Base-by-base conservation (phyloP, 2,113 vertebrate genomes). In the Zosterops hypoxanthus region DNA sequence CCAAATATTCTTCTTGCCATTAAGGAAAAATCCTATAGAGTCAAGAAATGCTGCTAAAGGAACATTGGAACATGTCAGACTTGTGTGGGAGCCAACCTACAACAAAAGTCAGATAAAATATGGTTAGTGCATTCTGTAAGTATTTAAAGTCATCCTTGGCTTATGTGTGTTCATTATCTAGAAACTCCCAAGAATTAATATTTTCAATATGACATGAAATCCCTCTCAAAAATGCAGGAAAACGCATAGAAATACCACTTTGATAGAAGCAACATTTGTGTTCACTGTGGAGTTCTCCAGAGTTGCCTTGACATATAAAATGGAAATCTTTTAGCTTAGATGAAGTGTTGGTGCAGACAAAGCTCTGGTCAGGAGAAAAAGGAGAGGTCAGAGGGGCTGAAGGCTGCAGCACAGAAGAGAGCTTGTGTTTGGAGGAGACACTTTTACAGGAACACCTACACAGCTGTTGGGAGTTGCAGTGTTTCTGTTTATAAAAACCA, bases 391-490 rank as follows among this genome's bases (percentile, higher is more conserved):
- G 85, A 75, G 65, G 70, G 66, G 61, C 85, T 82, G 69, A 31
- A 76, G 57, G 20, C 5, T 5, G 4, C 28, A 23, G 63, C 24
- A 1, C 8, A 0, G 3, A 5, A 10, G 63, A 55, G 19, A 33
- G 53, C 19, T 55, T 3, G 50, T 11, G 19, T 28, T 66, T n/a
- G 33, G 23, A 52, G 36, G 56, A 63, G 60, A 14, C 31, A 42
- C 5, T 0, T 31, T 25, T 29, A 9, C 6, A 39, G 60, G 19
- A 34, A 29, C 31, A 41, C 23, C 25, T 57, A 39, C 15, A 6
- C 8, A 7, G 5, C 1, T 44, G 19, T 2, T 60, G 72, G 63
- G 39, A 41, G 14, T 4, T 31, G 60, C 6, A 57, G 5, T 39
- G 28, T 33, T 86, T 33, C 46, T 3, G 0, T 66, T 84, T 11